Evolutionary conservation across 1,140 invertebrate genomes (phyloP).

Genomic region (Subanguina moxae): DNA sequence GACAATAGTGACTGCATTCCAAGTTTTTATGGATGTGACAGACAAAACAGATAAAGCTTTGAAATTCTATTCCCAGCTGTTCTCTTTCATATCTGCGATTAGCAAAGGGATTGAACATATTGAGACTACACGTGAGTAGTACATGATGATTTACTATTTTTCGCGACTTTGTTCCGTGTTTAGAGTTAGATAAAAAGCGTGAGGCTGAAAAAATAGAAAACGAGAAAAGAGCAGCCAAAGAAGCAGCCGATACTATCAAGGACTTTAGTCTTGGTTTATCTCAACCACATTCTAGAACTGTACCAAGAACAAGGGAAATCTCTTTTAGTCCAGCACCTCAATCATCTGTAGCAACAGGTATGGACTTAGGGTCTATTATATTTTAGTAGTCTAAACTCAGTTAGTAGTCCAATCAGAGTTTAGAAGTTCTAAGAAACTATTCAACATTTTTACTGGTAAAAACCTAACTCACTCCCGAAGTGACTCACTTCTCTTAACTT

Average conservation of each 20-base stretch:
- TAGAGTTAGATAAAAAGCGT: constrained; percentile 8
- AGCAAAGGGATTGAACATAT: constrained; percentile 22
- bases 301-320: background rate
- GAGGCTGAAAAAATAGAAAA: constrained; percentile 5
- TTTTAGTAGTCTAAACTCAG: too few relatives aligned
- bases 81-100: constrained; percentile 24
- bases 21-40: constrained; percentile 32
- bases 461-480: too few relatives aligned
- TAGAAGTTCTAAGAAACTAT: too few relatives aligned
- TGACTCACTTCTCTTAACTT: too few relatives aligned
- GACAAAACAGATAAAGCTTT: constrained; percentile 37
- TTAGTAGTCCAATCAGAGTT: too few relatives aligned
- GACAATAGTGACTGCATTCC: constrained; percentile 34
- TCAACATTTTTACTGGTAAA: too few relatives aligned
- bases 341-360: background rate
- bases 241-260: constrained; percentile 5
- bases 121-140: constrained; percentile 49
- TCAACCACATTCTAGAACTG: background rate
- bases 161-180: background rate
- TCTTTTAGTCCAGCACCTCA: background rate
- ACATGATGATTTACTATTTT: background rate
- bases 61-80: constrained; percentile 38
- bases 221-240: background rate
- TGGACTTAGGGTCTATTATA: too few relatives aligned
- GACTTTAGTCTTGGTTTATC: constrained; percentile 5